phyloP scores from a whole-genome alignment of 2,797 vertebrate species.

The Phrynocephalus forsythii region DNA sequence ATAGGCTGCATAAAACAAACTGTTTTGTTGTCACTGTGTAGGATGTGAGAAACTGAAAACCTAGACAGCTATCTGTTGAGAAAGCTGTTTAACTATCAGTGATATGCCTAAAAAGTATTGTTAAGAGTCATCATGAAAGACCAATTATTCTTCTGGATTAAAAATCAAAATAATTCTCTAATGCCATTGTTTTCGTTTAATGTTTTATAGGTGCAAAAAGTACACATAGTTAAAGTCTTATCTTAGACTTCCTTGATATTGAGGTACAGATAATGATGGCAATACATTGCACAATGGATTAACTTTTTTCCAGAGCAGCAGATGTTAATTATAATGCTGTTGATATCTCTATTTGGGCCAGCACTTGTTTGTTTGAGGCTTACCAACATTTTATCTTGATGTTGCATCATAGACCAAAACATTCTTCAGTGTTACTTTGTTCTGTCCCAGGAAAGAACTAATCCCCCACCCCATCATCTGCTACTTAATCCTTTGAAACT shows the following conservation, averaged over 20 bases:
- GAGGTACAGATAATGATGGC: constrained; percentile 35
- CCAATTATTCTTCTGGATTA: constrained; percentile 55
- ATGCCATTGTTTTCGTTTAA: constrained; percentile 42
- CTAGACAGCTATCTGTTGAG: background rate
- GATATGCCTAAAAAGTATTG: constrained; percentile 55
- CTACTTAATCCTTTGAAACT: background rate
- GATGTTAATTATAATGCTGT: constrained; percentile 50
- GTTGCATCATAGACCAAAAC: constrained; percentile 19
- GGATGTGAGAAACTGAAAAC: constrained; percentile 13
- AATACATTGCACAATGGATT: constrained; percentile 10
- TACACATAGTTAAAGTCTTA: constrained; percentile 28
- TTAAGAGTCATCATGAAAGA: constrained; percentile 67
- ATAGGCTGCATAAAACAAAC: background rate
- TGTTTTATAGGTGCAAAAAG: constrained; percentile 32
- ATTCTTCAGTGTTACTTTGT: background rate
- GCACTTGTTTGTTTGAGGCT: constrained; percentile 30
- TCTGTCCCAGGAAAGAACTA: background rate
- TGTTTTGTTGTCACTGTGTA: constrained; percentile 8
- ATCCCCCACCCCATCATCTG: background rate
- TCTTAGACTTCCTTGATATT: constrained; percentile 51
- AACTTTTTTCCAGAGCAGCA: constrained; percentile 43
- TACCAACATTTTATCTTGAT: constrained; percentile 36
- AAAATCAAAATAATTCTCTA: constrained; percentile 25
- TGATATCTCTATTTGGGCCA: constrained; percentile 49
- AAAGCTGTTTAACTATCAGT: constrained; percentile 44